Conservation (phyloP, 2,113 vertebrate species). For the Vombatus ursinus region DNA sequence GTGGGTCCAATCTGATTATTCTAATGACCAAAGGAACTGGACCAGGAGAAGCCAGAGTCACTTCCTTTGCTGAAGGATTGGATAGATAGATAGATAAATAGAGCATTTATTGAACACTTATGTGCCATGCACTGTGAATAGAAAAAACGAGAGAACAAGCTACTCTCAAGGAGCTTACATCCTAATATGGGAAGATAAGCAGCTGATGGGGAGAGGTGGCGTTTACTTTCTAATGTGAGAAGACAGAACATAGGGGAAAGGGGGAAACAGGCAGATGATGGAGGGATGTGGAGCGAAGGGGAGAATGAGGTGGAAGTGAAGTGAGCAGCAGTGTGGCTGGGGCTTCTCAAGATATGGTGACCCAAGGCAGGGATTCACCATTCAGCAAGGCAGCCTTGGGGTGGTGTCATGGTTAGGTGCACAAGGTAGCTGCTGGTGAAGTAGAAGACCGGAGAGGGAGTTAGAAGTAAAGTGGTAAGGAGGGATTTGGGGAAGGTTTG, state of each 20-base stretch:
- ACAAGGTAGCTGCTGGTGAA: neutral
- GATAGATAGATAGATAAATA: neutral
- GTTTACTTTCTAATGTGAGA: neutral
- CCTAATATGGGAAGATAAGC: neutral
- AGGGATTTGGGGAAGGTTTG: neutral
- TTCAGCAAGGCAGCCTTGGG: neutral
- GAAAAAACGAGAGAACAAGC: neutral
- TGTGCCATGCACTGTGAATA: neutral
- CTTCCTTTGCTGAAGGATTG: neutral
- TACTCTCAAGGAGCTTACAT: neutral
- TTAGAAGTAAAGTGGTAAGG: neutral
- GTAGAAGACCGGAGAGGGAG: neutral
- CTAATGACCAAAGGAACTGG: slow-evolving; percentile 33
- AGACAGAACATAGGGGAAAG: neutral
- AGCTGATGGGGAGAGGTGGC: neutral
- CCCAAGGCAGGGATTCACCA: neutral
- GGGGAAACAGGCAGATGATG: neutral
- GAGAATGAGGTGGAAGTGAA: neutral
- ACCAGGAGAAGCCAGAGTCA: neutral
- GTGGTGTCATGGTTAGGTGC: neutral
- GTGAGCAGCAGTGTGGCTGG: neutral
- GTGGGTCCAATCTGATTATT: slow-evolving; percentile 32
- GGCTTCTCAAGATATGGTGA: neutral
- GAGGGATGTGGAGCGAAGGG: neutral
- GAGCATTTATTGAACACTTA: neutral